Evolutionary conservation across 2,888 invertebrate species (phyloP), one percentile per base, ranked within the genome.

Genomic region (Philaethria dido): DNA sequence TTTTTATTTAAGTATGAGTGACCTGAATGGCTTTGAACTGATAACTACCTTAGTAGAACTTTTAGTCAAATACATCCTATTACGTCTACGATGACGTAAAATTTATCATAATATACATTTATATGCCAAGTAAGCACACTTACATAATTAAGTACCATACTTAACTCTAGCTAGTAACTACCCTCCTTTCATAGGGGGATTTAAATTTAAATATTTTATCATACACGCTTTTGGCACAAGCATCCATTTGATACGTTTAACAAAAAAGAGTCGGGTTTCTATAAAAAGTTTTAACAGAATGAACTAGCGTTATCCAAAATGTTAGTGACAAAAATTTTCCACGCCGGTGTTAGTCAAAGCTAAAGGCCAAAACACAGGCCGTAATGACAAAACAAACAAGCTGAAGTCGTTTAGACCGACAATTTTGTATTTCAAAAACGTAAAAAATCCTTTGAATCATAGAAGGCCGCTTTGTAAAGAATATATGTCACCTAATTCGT

Each of bases 331-430:
- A 39, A 50, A 64, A 50, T 29, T 59, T 64, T 59, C 39, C 57
- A 47, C 54, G 47, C 63, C 45, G 22, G 48, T 48, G 64, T 50
- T 64, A 47, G 57, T 57, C 64, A 48, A 59, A 64, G 64, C 48
- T 48, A 57, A 55, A 63, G 45, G 63, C 50, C 44, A 45, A 45
- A 64, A 48, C 48, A 57, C 33, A 48, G 48, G 57, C 57, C 36
- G 57, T 64, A 59, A 64, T 64, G 42, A 64, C 57, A 50, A 59
- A 57, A 64, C 57, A 42, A 48, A 59, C 47, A 48, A 39, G 45
- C 60, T 47, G 60, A 18, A 47, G 47, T 57, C 57, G 57, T 48
- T 64, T 59, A 64, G 57, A 59, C 36, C 42, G 29, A 33, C 48
- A 47, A 48, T 64, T 63, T 64, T 64, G 25, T 55, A 54, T 55